Evolutionary conservation across 2,113 vertebrate species (phyloP).

Genomic region (Aptenodytes forsteri): DNA sequence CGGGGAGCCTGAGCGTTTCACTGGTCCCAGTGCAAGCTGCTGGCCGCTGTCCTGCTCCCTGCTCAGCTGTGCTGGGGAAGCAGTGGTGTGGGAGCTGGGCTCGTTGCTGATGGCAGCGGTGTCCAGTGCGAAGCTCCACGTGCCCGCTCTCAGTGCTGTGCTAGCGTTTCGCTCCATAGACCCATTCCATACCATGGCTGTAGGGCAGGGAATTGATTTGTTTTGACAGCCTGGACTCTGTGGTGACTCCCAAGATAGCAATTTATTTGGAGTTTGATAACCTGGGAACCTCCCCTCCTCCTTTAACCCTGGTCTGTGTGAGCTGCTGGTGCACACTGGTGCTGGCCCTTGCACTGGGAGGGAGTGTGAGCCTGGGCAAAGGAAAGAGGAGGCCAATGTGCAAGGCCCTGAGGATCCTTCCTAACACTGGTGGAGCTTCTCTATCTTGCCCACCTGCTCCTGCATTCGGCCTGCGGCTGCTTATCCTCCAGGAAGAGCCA

Average conservation of each 20-base stretch:
- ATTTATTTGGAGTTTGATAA: neutral
- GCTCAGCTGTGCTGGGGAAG: neutral
- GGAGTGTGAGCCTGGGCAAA: neutral
- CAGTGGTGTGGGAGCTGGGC: neutral
- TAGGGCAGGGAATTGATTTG: neutral
- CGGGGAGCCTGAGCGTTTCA: accelerated
- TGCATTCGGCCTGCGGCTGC: accelerated
- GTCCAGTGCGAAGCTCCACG: accelerated
- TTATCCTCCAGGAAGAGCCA: neutral
- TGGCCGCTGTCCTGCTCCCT: accelerated
- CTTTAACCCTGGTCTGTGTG: neutral
- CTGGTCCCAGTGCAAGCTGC: too few relatives aligned
- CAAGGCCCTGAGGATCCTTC: neutral
- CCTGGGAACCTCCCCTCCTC: neutral
- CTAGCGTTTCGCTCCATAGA: neutral
- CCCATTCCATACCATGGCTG: accelerated
- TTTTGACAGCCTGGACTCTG: neutral
- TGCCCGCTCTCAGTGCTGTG: neutral
- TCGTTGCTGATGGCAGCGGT: accelerated
- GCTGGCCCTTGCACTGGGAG: neutral
- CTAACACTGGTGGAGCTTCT: neutral
- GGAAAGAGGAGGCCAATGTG: neutral
- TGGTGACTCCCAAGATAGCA: neutral
- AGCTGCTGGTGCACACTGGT: neutral
- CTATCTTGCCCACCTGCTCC: accelerated